phyloP scores from a whole-genome alignment of 53 echinoderm and acorn worm genomes.

The Luidia sarsii region DNA sequence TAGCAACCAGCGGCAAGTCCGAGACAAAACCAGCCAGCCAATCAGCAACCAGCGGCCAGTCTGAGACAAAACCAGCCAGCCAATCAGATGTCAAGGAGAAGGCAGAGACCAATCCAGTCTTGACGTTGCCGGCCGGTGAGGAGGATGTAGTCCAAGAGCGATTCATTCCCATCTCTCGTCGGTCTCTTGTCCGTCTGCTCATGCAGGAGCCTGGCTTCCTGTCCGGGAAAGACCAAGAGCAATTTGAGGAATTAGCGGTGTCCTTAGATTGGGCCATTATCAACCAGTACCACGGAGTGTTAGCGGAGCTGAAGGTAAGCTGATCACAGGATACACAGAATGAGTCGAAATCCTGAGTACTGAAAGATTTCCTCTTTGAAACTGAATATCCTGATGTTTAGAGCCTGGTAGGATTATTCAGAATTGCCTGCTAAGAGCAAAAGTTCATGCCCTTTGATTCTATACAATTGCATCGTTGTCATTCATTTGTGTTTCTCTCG shows the following conservation, averaged over 20 bases:
- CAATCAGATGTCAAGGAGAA: slow-evolving; percentile 30
- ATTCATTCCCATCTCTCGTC: slow-evolving; percentile 95
- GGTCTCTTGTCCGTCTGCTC: slow-evolving; percentile 80
- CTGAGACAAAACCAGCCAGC: not conserved
- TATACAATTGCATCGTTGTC: too few species aligned
- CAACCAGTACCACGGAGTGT: slow-evolving; percentile 87
- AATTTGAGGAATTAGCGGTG: slow-evolving; percentile 91
- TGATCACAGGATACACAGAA: too few species aligned
- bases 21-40: too few species aligned
- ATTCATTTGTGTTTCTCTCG: too few species aligned
- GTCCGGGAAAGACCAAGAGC: slow-evolving; percentile 62
- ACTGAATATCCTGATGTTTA: too few species aligned
- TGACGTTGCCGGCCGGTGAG: slow-evolving; percentile 67
- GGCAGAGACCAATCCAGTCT: slow-evolving; percentile 39
- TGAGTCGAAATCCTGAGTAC: too few species aligned
- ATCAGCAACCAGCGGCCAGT: slow-evolving; percentile 19
- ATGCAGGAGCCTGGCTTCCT: slow-evolving; percentile 88
- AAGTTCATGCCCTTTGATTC: too few species aligned
- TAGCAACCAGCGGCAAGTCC: not conserved
- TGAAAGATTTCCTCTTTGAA: too few species aligned
- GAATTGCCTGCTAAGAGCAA: too few species aligned
- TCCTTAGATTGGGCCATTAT: slow-evolving; percentile 83
- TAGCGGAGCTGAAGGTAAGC: slow-evolving; percentile 86
- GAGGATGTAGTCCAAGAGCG: slow-evolving; percentile 77
- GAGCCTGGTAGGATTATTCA: too few species aligned